Evolutionary conservation across 1,140 invertebrate species (phyloP).

Genomic region (Nomia melanderi): DNA sequence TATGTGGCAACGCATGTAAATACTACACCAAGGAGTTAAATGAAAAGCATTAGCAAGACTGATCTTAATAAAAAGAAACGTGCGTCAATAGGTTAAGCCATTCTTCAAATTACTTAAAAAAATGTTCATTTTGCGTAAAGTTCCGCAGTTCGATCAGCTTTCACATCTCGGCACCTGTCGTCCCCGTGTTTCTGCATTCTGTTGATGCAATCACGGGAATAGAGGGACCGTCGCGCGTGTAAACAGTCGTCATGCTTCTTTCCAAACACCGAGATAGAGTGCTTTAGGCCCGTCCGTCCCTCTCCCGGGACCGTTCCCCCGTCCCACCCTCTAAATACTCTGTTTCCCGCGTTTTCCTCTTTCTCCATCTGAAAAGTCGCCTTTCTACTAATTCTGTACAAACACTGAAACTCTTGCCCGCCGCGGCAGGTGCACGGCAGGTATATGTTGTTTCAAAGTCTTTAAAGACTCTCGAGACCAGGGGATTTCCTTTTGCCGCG

Average conservation of each 20-base stretch:
- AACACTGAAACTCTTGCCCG: slow-evolving; percentile 62
- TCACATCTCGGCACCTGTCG: background rate
- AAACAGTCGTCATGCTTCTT: slow-evolving; percentile 36
- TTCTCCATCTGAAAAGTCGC: slow-evolving; percentile 53
- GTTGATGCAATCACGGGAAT: slow-evolving; percentile 31
- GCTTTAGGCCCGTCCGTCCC: slow-evolving; percentile 13
- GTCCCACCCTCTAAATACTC: slow-evolving; percentile 10
- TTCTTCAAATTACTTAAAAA: no score
- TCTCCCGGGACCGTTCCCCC: slow-evolving; percentile 17
- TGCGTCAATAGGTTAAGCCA: no score
- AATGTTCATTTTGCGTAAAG: no score
- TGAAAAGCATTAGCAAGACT: no score
- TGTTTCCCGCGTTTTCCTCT: background rate
- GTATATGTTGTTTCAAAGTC: slow-evolving; percentile 74
- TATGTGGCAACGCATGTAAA: no score
- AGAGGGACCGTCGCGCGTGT: slow-evolving; percentile 12
- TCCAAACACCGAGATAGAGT: slow-evolving; percentile 33
- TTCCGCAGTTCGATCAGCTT: no score
- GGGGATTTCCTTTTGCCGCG: slow-evolving; percentile 55
- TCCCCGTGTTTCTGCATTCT: slow-evolving; percentile 14
- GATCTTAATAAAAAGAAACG: no score
- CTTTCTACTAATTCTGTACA: slow-evolving; percentile 73
- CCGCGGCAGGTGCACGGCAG: slow-evolving; percentile 65
- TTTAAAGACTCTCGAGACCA: slow-evolving; percentile 64
- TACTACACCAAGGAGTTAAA: no score